A percentile compares a stretch with the other conserved stretches of the same genome.
These are phyloP conservation scores for Nebria ingens DNA, from an alignment of 1,140 invertebrate genomes.

Conservation along the genomic window DNA sequence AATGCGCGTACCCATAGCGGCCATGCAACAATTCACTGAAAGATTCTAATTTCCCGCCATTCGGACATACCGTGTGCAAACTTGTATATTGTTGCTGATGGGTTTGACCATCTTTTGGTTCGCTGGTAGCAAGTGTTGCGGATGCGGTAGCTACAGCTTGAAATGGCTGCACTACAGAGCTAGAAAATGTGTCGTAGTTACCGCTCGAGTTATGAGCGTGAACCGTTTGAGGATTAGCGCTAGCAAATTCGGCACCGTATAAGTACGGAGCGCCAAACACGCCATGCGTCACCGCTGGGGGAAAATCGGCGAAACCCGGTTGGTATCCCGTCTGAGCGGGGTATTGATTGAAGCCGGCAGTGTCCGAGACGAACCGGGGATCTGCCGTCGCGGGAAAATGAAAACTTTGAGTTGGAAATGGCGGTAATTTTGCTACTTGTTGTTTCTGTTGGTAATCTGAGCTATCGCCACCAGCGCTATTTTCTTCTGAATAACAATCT, in stretches of 20 bases:
- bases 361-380: background rate
- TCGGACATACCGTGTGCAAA: conserved; percentile 39
- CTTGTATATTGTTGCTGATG: conserved; percentile 44
- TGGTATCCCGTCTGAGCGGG: background rate
- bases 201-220: conserved; percentile 18
- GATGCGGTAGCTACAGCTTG: conserved; percentile 2
- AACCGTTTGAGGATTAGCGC: conserved; percentile 4
- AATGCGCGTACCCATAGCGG: conserved; percentile 41
- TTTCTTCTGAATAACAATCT: conserved; percentile 53
- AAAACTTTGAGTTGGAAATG: background rate
- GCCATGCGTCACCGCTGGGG: conserved; percentile 16
- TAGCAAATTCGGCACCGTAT: conserved; percentile 18
- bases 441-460: conserved; percentile 21
- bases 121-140: background rate
- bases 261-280: conserved; percentile 28
- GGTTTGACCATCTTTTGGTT: conserved; percentile 29
- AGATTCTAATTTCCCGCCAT: conserved; percentile 56
- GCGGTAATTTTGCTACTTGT: background rate
- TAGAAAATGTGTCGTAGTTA: conserved; percentile 30
- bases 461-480: conserved; percentile 26
- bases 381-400: background rate
- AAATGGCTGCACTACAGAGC: conserved; percentile 12
- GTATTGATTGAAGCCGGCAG: conserved; percentile 21
- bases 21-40: conserved; percentile 55
- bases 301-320: background rate